phyloP scores from a whole-genome alignment of 2,797 vertebrate genomes.

The Muscicapa striata region DNA sequence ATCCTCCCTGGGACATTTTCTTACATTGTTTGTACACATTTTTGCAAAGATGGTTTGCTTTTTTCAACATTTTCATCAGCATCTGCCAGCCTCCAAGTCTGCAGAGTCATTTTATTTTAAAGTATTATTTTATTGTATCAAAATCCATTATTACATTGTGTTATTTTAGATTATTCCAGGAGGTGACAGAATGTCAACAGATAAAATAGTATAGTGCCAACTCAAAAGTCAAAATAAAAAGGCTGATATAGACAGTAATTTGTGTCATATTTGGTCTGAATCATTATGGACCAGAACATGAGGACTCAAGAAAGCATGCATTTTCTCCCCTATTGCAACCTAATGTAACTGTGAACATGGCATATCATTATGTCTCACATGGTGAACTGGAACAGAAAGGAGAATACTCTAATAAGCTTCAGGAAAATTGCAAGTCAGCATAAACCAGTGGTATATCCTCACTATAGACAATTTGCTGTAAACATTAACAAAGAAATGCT shows the following conservation, averaged over 20 bases:
- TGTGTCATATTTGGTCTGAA: not conserved
- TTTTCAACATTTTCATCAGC: not conserved
- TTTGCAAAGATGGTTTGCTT: not conserved
- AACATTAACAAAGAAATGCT: slow-evolving; percentile 27
- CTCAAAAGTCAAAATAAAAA: not conserved
- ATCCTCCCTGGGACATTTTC: not conserved
- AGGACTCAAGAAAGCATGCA: not conserved
- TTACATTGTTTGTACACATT: not conserved
- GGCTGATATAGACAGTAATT: not conserved
- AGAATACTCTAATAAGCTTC: not conserved
- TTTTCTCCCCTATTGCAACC: not conserved
- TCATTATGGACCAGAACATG: not conserved
- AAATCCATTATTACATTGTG: not conserved
- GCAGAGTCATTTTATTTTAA: not conserved
- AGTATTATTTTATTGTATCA: not conserved
- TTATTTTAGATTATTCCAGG: not conserved
- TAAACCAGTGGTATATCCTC: not conserved
- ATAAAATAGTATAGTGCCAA: not conserved
- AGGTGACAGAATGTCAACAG: not conserved
- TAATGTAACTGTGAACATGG: not conserved
- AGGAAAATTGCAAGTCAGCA: not conserved
- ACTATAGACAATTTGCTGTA: not conserved
- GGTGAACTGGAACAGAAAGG: not conserved
- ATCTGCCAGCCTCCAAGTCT: not conserved
- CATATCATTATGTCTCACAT: not conserved